Conservation (phyloP, 2,888 invertebrate genomes). For the Junonia oenone region DNA sequence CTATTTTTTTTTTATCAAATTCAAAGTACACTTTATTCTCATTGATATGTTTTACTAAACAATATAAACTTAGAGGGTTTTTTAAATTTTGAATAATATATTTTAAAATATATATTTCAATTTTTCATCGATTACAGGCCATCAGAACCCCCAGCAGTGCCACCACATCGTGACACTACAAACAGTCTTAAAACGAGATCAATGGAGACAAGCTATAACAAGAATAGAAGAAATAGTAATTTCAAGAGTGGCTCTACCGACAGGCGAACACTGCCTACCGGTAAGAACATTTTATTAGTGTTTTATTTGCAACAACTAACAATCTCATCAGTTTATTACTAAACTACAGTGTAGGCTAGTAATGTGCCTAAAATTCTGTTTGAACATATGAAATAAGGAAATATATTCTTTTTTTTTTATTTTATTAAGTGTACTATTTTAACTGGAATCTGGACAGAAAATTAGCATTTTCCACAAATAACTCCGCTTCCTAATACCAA, state of each 20-base stretch:
- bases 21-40: neutral
- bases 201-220: constrained; percentile 89
- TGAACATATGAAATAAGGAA: too few relatives aligned
- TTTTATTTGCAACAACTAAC: neutral
- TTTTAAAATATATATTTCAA: too few relatives aligned
- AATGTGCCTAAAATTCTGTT: too few relatives aligned
- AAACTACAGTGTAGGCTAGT: too few relatives aligned
- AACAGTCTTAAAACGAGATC: constrained; percentile 90
- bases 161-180: constrained; percentile 84
- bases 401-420: too few relatives aligned
- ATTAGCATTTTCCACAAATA: too few relatives aligned
- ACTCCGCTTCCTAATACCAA: too few relatives aligned
- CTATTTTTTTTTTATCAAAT: neutral
- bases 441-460: too few relatives aligned
- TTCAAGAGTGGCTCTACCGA: constrained; percentile 82
- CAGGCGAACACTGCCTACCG: constrained; percentile 86
- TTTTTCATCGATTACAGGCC: constrained; percentile 45
- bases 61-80: too few relatives aligned
- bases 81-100: too few relatives aligned
- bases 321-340: neutral
- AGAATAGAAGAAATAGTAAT: constrained; percentile 74
- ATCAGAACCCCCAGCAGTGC: constrained; percentile 84
- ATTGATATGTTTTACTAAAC: neutral
- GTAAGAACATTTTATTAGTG: constrained; percentile 47
- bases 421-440: too few relatives aligned